Evolutionary conservation across 1,140 invertebrate species (phyloP).

Genomic region (Daktulosphaira vitifoliae): DNA sequence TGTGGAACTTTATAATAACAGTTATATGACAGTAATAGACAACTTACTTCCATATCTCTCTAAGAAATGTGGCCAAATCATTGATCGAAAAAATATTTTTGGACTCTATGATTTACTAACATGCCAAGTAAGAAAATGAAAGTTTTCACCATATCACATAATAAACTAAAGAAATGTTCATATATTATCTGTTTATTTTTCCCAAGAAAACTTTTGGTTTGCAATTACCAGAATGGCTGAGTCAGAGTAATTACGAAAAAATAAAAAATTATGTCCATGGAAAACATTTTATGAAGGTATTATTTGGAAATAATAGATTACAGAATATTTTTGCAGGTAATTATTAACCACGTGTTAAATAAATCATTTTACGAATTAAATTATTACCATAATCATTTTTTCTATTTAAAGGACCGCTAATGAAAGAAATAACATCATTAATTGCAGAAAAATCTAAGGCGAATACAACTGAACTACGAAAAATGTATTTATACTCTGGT

Average conservation of each 20-base stretch:
- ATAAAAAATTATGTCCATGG: neutral
- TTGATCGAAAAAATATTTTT: neutral
- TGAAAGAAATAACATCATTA: neutral
- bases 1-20: too few relatives aligned
- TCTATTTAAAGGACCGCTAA: neutral
- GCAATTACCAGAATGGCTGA: slow-evolving; percentile 1
- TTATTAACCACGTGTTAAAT: too few relatives aligned
- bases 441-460: neutral
- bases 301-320: neutral
- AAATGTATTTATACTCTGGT: slow-evolving; percentile 17
- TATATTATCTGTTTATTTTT: neutral
- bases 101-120: neutral
- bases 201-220: neutral
- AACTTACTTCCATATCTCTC: slow-evolving; percentile 5
- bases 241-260: neutral
- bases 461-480: neutral
- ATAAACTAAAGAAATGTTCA: too few relatives aligned
- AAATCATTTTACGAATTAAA: too few relatives aligned
- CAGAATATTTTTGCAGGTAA: slow-evolving; percentile 1
- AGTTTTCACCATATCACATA: too few relatives aligned
- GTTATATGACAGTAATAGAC: too few relatives aligned
- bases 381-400: neutral
- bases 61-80: slow-evolving; percentile 6
- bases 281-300: neutral
- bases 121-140: neutral